These are phyloP conservation scores for Rhimphoctona megacephalus DNA, from an alignment of 2,888 invertebrate species.

Conservation along the genomic window DNA sequence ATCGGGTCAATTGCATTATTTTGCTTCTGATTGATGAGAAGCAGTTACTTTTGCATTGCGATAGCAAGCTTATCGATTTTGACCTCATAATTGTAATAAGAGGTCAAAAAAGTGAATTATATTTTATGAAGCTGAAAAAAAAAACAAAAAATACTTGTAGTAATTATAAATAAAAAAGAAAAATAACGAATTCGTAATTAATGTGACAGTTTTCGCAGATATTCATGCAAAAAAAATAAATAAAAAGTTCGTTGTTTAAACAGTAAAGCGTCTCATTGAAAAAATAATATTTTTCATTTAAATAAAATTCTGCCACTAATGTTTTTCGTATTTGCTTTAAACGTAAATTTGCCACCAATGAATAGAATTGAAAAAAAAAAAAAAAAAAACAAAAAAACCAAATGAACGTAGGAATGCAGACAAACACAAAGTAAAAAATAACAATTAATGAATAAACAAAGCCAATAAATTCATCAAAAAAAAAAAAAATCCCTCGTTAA, in stretches of 20 bases:
- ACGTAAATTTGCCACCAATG: no score
- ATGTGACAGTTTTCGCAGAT: neutral
- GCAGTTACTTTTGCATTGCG: neutral
- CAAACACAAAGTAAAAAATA: neutral
- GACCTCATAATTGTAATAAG: no score
- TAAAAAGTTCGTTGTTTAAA: neutral
- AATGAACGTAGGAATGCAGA: no score
- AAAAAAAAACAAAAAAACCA: no score
- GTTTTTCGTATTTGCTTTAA: no score
- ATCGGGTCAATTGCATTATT: no score
- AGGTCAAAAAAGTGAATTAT: neutral
- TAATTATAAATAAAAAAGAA: neutral
- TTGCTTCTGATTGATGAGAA: no score
- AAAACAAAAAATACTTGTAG: no score
- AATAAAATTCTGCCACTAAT: no score
- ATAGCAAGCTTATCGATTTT: neutral
- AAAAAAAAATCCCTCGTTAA: no score
- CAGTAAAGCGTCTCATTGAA: neutral
- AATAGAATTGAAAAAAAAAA: neutral
- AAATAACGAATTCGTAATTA: neutral
- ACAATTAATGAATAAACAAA: neutral
- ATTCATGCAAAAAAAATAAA: neutral
- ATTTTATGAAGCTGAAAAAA: neutral
- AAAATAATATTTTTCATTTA: no score
- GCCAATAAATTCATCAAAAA: neutral